Conservation (phyloP, 2,113 vertebrate genomes). For the Plectropomus leopardus region DNA sequence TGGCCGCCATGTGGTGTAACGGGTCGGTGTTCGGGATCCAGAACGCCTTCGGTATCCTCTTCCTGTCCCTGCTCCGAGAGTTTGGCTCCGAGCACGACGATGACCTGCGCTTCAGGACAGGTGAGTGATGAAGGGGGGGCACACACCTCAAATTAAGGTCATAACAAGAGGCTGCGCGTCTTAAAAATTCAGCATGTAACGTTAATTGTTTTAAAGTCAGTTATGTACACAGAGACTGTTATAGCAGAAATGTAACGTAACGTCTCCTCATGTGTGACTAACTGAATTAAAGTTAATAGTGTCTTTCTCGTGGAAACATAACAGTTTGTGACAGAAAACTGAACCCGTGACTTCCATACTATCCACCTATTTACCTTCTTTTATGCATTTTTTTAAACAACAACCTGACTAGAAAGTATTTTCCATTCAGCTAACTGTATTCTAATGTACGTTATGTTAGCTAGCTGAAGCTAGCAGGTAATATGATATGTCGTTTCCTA, state of each 20-base stretch:
- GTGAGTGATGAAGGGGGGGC: conserved; percentile 72
- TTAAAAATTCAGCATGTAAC: not conserved
- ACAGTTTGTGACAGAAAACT: not conserved
- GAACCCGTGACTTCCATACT: not conserved
- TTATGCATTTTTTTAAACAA: not conserved
- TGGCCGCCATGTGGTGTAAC: conserved; percentile 98
- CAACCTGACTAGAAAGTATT: too few species aligned
- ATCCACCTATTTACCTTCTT: not conserved
- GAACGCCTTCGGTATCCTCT: conserved; percentile 94
- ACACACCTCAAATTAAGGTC: not conserved
- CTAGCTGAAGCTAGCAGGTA: conserved; percentile 30
- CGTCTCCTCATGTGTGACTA: too few species aligned
- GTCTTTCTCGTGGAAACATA: not conserved
- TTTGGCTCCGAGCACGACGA: conserved; percentile 86
- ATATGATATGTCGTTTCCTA: conserved; percentile 40
- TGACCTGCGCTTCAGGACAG: conserved; percentile 90
- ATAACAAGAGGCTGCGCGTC: too few species aligned
- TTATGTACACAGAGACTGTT: too few species aligned
- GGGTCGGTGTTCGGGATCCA: conserved; percentile 98
- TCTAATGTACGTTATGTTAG: not conserved
- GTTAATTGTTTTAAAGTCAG: not conserved
- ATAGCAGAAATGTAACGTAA: too few species aligned
- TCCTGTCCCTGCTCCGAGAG: conserved; percentile 88
- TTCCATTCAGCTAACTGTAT: too few species aligned
- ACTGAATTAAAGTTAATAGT: not conserved